Conservation (phyloP, 1,140 invertebrate genomes). For the Drosophila mayri region DNA sequence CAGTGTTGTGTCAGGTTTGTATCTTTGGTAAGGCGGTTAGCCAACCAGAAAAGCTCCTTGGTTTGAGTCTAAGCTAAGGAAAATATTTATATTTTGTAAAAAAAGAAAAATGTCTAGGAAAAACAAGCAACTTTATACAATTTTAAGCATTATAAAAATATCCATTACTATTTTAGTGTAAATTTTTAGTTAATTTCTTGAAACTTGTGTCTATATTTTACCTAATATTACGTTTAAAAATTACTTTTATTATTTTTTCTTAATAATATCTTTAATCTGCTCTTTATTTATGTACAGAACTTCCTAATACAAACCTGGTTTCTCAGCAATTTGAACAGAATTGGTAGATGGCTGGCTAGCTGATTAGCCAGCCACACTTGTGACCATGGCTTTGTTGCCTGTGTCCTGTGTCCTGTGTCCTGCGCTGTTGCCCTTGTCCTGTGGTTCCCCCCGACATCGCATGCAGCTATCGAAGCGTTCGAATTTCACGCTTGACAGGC, state of each 20-base stretch:
- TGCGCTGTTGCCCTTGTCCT: neutral
- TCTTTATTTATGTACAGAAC: neutral
- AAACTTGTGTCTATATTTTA: neutral
- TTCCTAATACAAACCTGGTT: neutral
- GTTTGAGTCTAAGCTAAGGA: neutral
- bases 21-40: neutral
- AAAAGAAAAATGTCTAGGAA: neutral
- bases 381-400: slow-evolving; percentile 1
- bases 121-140: neutral
- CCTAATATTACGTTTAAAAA: neutral
- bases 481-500: slow-evolving; percentile 59
- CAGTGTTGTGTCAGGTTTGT: neutral
- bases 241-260: no score
- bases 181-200: no score
- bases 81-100: neutral
- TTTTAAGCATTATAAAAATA: neutral
- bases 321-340: slow-evolving; percentile 3
- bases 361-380: slow-evolving; percentile 29
- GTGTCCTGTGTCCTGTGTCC: slow-evolving; percentile 1
- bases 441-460: neutral
- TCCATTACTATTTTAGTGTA: neutral
- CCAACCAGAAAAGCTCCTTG: neutral
- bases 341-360: neutral
- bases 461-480: slow-evolving; percentile 53
- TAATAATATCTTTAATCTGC: neutral